Evolutionary conservation across 2,888 invertebrate species (phyloP), one percentile per base, ranked within the genome.

Genomic region (Catonia carolina): DNA sequence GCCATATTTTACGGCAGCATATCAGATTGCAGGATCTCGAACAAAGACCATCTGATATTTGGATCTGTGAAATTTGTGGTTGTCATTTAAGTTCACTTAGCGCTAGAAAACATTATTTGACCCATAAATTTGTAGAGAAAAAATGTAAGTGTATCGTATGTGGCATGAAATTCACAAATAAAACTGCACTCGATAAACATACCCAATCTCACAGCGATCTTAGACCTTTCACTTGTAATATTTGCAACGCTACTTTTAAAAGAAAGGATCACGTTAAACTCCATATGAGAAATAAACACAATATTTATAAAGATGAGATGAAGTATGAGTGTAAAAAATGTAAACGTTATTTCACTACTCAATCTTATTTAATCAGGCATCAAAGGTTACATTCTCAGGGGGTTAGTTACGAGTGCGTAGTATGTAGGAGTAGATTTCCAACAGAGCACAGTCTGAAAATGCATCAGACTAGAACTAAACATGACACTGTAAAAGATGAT

Each of bases 391-490:
- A 45, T 23, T 45, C 45, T 8, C 22, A 22, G 22, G 45, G 45
- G 14, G 27, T 45, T 22, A 45, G 45, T 23, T 45, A 45, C 45
- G 45, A 45, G 5, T 45, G 45, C 22, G 22, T 14, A 2, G 45
- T 45, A 14, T 45, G 45, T 27, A 45, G 22, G 5, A 27, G 45
- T n/a, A 17, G 45, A 23, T 45, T 45, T 5, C 45, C 45, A 22
- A 45, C 45, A n/a, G 45, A 45, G 23, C 45, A 45, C 22, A 45
- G 45, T 22, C 15, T 45, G 45, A 45, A 45, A 27, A 45, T 45
- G 45, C 45, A 45, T 45, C 45, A 45, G n/a, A 45, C 45, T 7
- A 18, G 45, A 12, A 45, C 27, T 14, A 45, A 45, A n/a, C 45
- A 45, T n/a, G 45, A 45, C 5, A n/a, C 14, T 2, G 45, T 22